Evolutionary conservation across 2,888 invertebrate species (phyloP), one percentile per base, ranked within the genome.

Genomic region (Drosophila sordidula): DNA sequence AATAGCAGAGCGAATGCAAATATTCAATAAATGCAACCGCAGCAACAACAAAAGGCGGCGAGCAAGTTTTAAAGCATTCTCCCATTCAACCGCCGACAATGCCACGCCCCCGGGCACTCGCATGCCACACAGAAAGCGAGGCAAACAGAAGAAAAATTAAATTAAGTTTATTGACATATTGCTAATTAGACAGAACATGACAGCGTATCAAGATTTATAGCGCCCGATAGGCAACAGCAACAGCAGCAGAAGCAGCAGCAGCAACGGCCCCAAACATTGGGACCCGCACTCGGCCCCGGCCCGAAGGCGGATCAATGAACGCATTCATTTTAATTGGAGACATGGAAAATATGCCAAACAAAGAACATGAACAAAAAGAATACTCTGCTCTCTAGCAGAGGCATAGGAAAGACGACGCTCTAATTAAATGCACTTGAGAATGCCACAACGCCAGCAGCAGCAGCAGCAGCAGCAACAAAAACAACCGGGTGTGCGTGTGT

Each of bases 141-240:
- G 34, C 52, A 45, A 49, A 42, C 34, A 63, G 61, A 58, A 58
- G 64, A 78, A 84, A 89, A 85, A 82, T 84, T 84, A 79, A 89
- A 87, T 87, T 88, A 90, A 91, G 89, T 90, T 90, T 91, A 90
- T 91, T 91, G 90, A 90, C 90, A 89, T 90, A 90, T 89, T 89
- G 89, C 90, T 91, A 91, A 90, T 90, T 90, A 90, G 90, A 90
- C 90, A 90, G 88, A 90, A 90, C 90, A 90, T 90, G 90, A 90
- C 91, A 90, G 90, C 86, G 78, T 90, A 88, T 91, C 90, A 91
- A 91, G 90, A 90, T 90, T 90, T 90, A 90, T 90, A 75, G 89
- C 88, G 80, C 81, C 75, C 75, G 87, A 89, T 80, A 82, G 80
- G 78, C 69, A 67, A 59, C 70, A 64, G 64, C 63, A 70, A 41